Evolutionary conservation across 2,888 invertebrate genomes (phyloP).

Genomic region (Branchipolynoe longqiensis): DNA sequence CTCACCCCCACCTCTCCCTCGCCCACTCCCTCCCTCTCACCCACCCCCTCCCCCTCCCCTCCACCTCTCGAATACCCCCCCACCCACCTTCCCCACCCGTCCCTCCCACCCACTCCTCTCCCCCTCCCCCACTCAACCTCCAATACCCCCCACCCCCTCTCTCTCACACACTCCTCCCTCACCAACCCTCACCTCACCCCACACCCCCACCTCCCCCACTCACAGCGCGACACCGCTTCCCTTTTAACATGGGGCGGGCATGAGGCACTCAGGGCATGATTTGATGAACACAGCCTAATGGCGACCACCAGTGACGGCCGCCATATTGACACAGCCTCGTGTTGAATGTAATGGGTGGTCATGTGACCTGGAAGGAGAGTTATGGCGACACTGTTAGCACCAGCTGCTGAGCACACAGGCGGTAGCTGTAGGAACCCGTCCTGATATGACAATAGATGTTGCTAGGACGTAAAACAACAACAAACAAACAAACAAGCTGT

Average conservation of each 20-base stretch:
- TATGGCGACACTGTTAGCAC: slow-evolving; percentile 15
- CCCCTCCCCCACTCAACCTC: too few species aligned
- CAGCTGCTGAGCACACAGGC: slow-evolving; percentile 7
- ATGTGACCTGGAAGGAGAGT: slow-evolving; percentile 42
- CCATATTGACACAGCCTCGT: slow-evolving; percentile 46
- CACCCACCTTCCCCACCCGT: too few species aligned
- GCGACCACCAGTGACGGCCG: slow-evolving; percentile 30
- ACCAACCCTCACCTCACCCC: too few species aligned
- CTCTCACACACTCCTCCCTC: not conserved
- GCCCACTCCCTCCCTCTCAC: not conserved
- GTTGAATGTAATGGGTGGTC: slow-evolving; percentile 54
- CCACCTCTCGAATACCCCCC: too few species aligned
- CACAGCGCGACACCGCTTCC: not conserved
- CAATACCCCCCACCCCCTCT: not conserved
- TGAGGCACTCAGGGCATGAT: not conserved
- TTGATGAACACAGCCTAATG: slow-evolving; percentile 20
- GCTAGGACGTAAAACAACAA: too few species aligned
- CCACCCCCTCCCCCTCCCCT: not conserved
- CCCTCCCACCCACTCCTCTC: too few species aligned
- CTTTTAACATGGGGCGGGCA: not conserved
- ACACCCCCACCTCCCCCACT: not conserved
- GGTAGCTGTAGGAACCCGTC: too few species aligned
- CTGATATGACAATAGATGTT: too few species aligned
- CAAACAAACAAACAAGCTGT: too few species aligned
- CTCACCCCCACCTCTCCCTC: not conserved